phyloP scores from a whole-genome alignment of 2,888 invertebrate species.

The Drosophila subsilvestris region DNA sequence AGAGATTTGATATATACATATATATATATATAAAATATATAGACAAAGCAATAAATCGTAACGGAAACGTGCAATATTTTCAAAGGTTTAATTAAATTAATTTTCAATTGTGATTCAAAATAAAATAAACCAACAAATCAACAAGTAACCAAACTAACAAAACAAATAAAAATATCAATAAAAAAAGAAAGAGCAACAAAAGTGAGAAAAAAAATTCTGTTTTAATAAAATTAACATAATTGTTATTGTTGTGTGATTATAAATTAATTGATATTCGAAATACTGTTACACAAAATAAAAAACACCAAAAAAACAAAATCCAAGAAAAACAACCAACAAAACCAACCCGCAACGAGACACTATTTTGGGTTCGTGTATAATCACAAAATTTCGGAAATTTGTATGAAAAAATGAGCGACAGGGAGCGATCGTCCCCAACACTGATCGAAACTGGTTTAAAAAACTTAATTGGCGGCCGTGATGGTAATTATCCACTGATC shows the following conservation, averaged over 20 bases:
- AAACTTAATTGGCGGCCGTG: constrained; percentile 92
- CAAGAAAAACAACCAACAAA: constrained; percentile 5
- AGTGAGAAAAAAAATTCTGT: constrained; percentile 29
- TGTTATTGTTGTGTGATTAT: constrained; percentile 49
- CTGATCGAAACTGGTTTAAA: constrained; percentile 93
- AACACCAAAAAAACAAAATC: constrained; percentile 13
- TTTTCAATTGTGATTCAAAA: constrained; percentile 40
- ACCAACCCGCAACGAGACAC: constrained; percentile 37
- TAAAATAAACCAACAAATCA: constrained; percentile 21
- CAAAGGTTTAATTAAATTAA: constrained; percentile 69
- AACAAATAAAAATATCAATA: constrained; percentile 64
- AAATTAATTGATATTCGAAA: constrained; percentile 42
- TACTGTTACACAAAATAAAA: constrained; percentile 16
- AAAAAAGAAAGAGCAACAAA: background rate
- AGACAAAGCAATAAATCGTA: constrained; percentile 68
- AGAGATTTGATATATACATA: constrained; percentile 47
- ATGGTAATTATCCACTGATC: constrained; percentile 91
- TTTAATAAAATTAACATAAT: constrained; percentile 39
- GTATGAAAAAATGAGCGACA: constrained; percentile 90
- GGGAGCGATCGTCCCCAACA: constrained; percentile 94
- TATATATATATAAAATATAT: constrained; percentile 54
- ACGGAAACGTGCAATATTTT: constrained; percentile 79
- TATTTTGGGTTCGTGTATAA: constrained; percentile 77
- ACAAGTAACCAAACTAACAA: constrained; percentile 43
- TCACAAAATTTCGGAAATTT: constrained; percentile 80